These are phyloP conservation scores for Rachycentron canadum DNA, from an alignment of 2,797 vertebrate species.

Conservation along the genomic window DNA sequence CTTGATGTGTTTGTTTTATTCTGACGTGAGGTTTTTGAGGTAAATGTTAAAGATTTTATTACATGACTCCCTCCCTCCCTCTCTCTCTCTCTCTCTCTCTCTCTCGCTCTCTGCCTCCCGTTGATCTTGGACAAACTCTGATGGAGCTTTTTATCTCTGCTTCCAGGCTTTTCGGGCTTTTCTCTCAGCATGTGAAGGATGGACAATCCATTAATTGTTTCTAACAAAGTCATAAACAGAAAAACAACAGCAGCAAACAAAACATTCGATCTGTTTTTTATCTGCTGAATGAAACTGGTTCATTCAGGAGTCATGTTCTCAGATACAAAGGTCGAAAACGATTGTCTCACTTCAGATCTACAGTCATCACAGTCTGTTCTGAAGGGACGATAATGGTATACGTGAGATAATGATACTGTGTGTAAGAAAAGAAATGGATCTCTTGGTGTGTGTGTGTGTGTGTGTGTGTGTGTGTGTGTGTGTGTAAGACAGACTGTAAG, in stretches of 20 bases:
- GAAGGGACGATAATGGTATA: too few relatives aligned
- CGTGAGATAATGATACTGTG: too few relatives aligned
- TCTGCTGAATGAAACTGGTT: neutral
- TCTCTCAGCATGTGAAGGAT: slow-evolving; percentile 23
- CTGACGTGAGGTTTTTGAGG: neutral
- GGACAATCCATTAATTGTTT: neutral
- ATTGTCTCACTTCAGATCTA: too few relatives aligned
- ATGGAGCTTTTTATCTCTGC: slow-evolving; percentile 2
- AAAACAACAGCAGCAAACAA: neutral
- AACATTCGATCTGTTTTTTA: slow-evolving; percentile 13
- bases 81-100: neutral
- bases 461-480: too few relatives aligned
- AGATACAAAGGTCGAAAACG: neutral
- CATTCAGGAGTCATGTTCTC: neutral
- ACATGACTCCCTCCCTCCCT: neutral
- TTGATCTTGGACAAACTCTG: neutral
- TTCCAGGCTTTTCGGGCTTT: neutral
- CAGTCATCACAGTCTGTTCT: too few relatives aligned
- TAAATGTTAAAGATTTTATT: neutral
- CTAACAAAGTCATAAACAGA: neutral
- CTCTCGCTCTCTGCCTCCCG: neutral
- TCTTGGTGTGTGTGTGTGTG: too few relatives aligned
- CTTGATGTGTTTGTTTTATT: slow-evolving; percentile 23
- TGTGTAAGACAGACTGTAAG: too few relatives aligned
- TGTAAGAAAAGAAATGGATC: too few relatives aligned